Evolutionary conservation across 2,113 vertebrate genomes (phyloP).

Genomic region (Pluvianellus socialis): DNA sequence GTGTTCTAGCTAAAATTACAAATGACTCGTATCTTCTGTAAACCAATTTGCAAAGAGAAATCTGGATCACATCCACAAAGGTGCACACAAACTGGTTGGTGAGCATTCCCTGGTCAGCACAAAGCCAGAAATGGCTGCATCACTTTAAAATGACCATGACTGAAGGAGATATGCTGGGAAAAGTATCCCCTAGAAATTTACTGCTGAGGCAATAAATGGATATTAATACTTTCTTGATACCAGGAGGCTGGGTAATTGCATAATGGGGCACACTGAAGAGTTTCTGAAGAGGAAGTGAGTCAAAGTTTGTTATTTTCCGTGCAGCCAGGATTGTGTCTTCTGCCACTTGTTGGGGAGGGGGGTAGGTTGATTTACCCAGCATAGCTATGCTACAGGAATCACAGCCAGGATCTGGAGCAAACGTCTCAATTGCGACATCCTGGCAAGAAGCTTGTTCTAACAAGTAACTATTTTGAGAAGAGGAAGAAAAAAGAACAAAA

Average conservation of each 20-base stretch:
- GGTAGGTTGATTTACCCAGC: not conserved
- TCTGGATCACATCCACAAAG: not conserved
- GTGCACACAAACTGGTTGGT: not conserved
- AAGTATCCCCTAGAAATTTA: not conserved
- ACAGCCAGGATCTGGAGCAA: constrained; percentile 43
- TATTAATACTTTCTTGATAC: not conserved
- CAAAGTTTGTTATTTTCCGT: constrained; percentile 26
- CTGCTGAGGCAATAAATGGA: not conserved
- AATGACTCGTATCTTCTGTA: accelerated
- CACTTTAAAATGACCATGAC: not conserved
- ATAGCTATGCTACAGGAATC: not conserved
- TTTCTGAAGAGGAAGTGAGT: constrained; percentile 38
- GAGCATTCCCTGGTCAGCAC: not conserved
- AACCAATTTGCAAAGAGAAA: not conserved
- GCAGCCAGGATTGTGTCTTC: not conserved
- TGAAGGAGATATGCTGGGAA: not conserved
- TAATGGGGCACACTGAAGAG: not conserved
- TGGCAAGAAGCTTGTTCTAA: constrained; percentile 44
- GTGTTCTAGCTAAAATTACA: not conserved
- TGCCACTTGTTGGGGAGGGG: not conserved
- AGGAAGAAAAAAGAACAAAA: constrained; percentile 4
- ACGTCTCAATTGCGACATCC: constrained; percentile 29
- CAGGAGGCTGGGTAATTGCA: not conserved
- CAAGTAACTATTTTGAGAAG: constrained; percentile 32
- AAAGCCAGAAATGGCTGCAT: not conserved